A percentile compares a stretch with the other conserved stretches of the same genome.
Evolutionary conservation across 1,140 invertebrate species (phyloP).

Genomic region (Drosophila rufa): DNA sequence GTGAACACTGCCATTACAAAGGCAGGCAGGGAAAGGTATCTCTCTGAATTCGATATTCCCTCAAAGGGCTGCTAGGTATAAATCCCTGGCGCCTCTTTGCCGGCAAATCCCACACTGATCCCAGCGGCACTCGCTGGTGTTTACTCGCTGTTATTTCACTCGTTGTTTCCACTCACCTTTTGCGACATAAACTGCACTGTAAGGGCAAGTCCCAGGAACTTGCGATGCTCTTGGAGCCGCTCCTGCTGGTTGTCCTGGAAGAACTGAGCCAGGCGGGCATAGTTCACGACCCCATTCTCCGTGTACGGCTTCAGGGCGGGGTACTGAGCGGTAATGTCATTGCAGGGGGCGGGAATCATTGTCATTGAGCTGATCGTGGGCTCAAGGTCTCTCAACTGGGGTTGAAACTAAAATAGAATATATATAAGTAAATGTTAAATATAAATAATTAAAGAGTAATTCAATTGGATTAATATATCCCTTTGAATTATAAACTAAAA

Average conservation of each 20-base stretch:
- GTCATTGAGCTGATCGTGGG: conserved; percentile 18
- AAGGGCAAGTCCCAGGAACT: conserved; percentile 60
- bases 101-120: conserved; percentile 54
- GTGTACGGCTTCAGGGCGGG: conserved; percentile 56
- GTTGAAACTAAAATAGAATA: not conserved
- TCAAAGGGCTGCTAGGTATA: conserved; percentile 43
- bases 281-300: conserved; percentile 48
- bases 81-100: conserved; percentile 67
- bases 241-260: conserved; percentile 40
- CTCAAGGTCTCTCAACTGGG: not conserved
- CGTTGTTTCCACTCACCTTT: conserved; percentile 53
- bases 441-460: too few relatives aligned
- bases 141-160: conserved; percentile 11
- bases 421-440: too few relatives aligned
- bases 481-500: too few relatives aligned
- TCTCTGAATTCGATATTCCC: not conserved
- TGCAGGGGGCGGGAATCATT: conserved; percentile 19
- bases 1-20: conserved; percentile 19
- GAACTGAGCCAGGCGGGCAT: conserved; percentile 40
- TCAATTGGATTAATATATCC: too few relatives aligned
- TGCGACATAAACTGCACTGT: conserved; percentile 65
- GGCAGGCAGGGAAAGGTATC: conserved; percentile 25
- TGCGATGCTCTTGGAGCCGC: conserved; percentile 39
- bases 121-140: conserved; percentile 3
- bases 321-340: conserved; percentile 34